Percentiles rank a stretch among this genome's conserved stretches.
Evolutionary conservation across 1,140 invertebrate genomes (phyloP).

Genomic region (Monomorium pharaonis): DNA sequence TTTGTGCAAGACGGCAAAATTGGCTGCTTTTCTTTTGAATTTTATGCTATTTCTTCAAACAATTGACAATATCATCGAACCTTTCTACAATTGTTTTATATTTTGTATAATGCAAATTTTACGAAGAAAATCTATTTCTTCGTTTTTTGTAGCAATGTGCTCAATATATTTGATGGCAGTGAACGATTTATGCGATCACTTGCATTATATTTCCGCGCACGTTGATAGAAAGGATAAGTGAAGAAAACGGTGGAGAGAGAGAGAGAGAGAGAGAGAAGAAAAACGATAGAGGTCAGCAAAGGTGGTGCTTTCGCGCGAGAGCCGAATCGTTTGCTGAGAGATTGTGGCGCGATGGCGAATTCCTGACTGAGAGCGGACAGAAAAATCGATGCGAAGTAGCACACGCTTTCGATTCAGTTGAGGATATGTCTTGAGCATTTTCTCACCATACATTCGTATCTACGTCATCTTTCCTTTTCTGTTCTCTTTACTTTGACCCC

Average conservation of each 20-base stretch:
- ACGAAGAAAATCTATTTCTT: background rate
- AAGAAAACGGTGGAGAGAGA: conserved; percentile 26
- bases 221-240: background rate
- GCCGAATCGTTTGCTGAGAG: conserved; percentile 65
- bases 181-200: conserved; percentile 51
- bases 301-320: conserved; percentile 73
- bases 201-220: conserved; percentile 42
- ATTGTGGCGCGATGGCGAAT: conserved; percentile 70
- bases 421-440: conserved; percentile 70
- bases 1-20: background rate
- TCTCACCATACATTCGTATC: conserved; percentile 60
- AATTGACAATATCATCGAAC: no score
- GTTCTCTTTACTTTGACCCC: background rate
- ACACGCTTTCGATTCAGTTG: conserved; percentile 64
- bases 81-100: background rate
- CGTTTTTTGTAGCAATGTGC: conserved; percentile 31
- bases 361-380: conserved; percentile 78
- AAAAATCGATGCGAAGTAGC: conserved; percentile 80
- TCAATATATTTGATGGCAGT: background rate
- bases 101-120: background rate
- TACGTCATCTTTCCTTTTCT: conserved; percentile 9
- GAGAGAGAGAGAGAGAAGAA: conserved; percentile 55
- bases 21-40: conserved; percentile 4
- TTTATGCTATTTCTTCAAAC: conserved; percentile 24
- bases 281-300: conserved; percentile 54